Base-by-base conservation (phyloP, 2,113 vertebrate genomes). In the Pollachius pollachius region DNA sequence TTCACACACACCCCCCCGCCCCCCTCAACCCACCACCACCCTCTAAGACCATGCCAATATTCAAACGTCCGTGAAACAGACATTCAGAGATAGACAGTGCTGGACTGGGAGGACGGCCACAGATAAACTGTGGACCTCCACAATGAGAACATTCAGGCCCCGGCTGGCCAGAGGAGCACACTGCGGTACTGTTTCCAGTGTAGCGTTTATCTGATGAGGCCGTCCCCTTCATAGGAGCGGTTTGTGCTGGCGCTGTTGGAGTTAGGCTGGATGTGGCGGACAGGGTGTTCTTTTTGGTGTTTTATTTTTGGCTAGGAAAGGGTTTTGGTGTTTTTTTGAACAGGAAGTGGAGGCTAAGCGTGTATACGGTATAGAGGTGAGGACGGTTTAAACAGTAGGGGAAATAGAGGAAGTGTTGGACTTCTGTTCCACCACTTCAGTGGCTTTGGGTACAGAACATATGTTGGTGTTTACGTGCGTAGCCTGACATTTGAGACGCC, bases 101-200 rank as follows among this genome's bases (percentile, higher is more conserved):
- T 79, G 80, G 80, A 79, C 86, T 77, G 87, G 88, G 83, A 86
- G 86, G 87, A 86, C 87, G 79, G 86, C 84, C 75, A 77, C 83
- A 89, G 89, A 93, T 92, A 91, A 89, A 87, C 85, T 83, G 79
- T 89, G 86, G 88, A 84, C 78, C 18, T 68, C 67, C 61, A 88
- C 90, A 90, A 88, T 87, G 87, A 89, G 81, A 88, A 89, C 86
- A 89, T 87, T 90, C 84, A 90, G 82, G 80, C 77, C 70, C 80
- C n/a, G 21, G 4, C 75, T 58, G 66, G 61, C 25, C 58, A 63
- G 65, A 16, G 82, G 87, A 48, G 41, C 12, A 48, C 41, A 48
- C 30, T 11, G 41, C 7, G 41, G 41, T 48, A 9, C 12, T 48
- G 41, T 48, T 30, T 48, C 41, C 41, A 48, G 41, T 9, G 41